Conservation (phyloP, 2,888 invertebrate genomes). For the Phyllotreta striolata region DNA sequence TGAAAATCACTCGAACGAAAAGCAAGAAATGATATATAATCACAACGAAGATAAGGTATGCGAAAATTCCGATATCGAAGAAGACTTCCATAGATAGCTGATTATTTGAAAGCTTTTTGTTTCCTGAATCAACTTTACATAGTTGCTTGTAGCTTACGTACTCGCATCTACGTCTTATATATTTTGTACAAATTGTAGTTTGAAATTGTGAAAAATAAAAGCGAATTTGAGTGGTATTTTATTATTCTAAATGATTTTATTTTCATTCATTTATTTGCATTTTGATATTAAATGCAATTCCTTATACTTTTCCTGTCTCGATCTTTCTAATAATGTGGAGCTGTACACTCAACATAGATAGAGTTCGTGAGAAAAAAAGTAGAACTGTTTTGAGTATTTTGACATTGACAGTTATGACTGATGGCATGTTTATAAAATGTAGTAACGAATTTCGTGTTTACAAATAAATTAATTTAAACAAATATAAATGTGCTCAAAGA, state of each 20-base stretch:
- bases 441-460: slow-evolving; percentile 1
- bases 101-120: slow-evolving; percentile 10
- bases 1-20: slow-evolving; percentile 60
- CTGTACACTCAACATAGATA: no score
- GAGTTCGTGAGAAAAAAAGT: no score
- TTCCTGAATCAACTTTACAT: neutral
- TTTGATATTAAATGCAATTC: no score
- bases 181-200: slow-evolving; percentile 6
- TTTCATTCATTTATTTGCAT: no score
- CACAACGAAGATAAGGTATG: slow-evolving; percentile 45
- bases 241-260: no score
- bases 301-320: no score
- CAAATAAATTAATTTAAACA: neutral
- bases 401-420: neutral
- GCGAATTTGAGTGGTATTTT: neutral
- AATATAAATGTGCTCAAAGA: slow-evolving; percentile 39
- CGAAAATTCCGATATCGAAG: slow-evolving; percentile 39
- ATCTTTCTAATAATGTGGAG: no score
- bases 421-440: neutral
- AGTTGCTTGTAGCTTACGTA: neutral
- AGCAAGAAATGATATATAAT: slow-evolving; percentile 36
- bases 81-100: slow-evolving; percentile 33
- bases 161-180: neutral
- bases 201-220: neutral
- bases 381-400: neutral